Evolutionary conservation across 2,888 invertebrate species (phyloP), one percentile per base, ranked within the genome.

Genomic region (Iselma pallidipennis): DNA sequence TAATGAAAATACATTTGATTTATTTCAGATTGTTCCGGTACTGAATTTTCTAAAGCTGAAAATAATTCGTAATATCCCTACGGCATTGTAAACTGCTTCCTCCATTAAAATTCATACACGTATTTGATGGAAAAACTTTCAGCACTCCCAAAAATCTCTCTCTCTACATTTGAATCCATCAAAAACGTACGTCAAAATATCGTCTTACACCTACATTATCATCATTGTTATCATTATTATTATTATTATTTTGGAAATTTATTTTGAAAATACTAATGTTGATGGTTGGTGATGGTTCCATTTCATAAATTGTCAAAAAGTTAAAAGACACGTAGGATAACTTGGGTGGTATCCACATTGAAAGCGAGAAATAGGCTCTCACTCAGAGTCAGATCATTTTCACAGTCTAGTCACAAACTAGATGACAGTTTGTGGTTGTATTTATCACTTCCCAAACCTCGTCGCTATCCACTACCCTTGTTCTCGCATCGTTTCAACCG

Each of bases 381-480:
- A n/a, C n/a, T n/a, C n/a, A n/a, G n/a, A n/a, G n/a, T n/a, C n/a
- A n/a, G n/a, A n/a, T n/a, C 16, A 37, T 16, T 37, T 37, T 37
- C 16, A 16, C 33, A 37, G 37, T 37, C 37, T 7, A 16, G 16
- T 37, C 37, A 37, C 16, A 37, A 37, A 37, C 37, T 52, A 37
- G 37, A 57, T 61, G 61, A 57, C 61, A 61, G 57, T 61, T 61
- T 53, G 61, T 16, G 61, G 53, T 33, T 26, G 49, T 54, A 61
- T 61, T 61, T 54, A 61, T 61, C 61, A 61, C 61, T 49, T 48
- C 54, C 52, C 49, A 42, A 25, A 37, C 48, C 16, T 37, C 42
- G 42, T 37, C 23, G 7, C 10, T 26, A 19, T 26, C 55, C 49
- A 14, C 55, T 49, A 53, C 49, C 37, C 37, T 37, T 37, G 37